Conservation (phyloP, 2,888 invertebrate species). For the Scaptodrosophila latifasciaeformis region DNA sequence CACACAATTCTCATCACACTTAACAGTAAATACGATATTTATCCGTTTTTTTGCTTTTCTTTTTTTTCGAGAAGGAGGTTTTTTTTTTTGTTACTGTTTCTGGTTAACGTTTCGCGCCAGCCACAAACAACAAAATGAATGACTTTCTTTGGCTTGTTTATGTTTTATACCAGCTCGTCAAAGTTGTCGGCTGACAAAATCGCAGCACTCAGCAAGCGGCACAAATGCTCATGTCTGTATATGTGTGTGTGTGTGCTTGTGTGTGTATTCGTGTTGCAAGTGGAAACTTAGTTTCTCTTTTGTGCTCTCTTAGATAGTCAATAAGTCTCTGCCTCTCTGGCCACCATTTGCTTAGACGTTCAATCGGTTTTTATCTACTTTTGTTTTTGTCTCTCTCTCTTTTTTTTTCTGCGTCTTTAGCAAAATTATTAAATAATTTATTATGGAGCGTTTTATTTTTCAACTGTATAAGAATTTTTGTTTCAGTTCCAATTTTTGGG, state of each 20-base stretch:
- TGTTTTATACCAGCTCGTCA: constrained; percentile 67
- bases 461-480: too few relatives aligned
- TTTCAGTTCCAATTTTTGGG: too few relatives aligned
- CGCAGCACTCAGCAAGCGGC: neutral
- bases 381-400: too few relatives aligned
- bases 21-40: neutral
- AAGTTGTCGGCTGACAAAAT: constrained; percentile 11
- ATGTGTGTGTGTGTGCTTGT: neutral
- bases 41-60: neutral
- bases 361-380: too few relatives aligned
- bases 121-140: constrained; percentile 72
- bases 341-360: too few relatives aligned
- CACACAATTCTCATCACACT: neutral
- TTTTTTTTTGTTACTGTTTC: constrained; percentile 13
- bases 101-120: constrained; percentile 50
- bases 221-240: neutral
- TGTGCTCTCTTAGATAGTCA: too few relatives aligned
- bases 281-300: too few relatives aligned
- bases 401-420: neutral
- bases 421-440: neutral
- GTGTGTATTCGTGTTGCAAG: neutral
- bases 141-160: constrained; percentile 71
- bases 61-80: constrained; percentile 5
- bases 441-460: neutral
- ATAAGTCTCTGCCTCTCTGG: too few relatives aligned